Evolutionary conservation across 1,140 invertebrate genomes (phyloP).

Genomic region (Drosophila ironensis): DNA sequence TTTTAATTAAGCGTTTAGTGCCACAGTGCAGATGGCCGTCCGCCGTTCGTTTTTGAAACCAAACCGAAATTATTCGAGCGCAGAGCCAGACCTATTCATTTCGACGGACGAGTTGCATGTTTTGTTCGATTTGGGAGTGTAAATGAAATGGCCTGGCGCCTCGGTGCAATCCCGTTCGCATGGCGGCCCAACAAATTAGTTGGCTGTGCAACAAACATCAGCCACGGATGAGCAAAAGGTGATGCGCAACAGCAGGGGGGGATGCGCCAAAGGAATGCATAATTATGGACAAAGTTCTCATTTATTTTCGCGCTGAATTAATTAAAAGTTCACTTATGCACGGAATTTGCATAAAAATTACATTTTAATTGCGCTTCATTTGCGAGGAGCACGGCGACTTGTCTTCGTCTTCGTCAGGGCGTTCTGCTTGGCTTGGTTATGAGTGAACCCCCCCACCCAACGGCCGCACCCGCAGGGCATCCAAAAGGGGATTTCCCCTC

Average conservation of each 20-base stretch:
- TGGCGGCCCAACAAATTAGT: conserved; percentile 15
- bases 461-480: too few relatives aligned
- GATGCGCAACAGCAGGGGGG: conserved; percentile 5
- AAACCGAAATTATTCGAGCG: conserved; percentile 3
- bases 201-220: conserved; percentile 10
- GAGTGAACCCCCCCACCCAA: conserved; percentile 49
- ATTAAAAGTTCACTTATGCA: conserved; percentile 80
- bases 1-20: conserved; percentile 68
- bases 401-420: conserved; percentile 23
- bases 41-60: not conserved
- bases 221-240: conserved; percentile 1
- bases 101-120: not conserved
- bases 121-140: not conserved
- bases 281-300: conserved; percentile 71
- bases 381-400: conserved; percentile 49
- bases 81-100: not conserved
- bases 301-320: conserved; percentile 78
- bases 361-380: conserved; percentile 80
- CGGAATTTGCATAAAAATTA: conserved; percentile 79
- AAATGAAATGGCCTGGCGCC: not conserved
- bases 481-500: not conserved
- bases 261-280: conserved; percentile 48
- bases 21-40: not conserved
- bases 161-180: not conserved
- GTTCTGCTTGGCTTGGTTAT: conserved; percentile 32